phyloP scores from a whole-genome alignment of 2,113 vertebrate species.

The Ochotona curzoniae region DNA sequence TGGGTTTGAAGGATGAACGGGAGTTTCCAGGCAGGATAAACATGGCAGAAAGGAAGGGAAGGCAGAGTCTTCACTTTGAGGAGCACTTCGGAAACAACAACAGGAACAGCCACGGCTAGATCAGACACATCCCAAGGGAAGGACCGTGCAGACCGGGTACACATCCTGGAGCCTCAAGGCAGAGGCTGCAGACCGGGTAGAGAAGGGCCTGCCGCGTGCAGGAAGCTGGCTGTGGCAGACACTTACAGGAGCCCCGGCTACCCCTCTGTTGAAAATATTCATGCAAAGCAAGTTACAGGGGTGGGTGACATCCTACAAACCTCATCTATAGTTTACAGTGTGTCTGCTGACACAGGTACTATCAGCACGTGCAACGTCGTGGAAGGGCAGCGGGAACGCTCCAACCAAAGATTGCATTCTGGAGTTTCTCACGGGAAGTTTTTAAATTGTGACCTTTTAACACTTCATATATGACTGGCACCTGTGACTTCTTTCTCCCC shows the following conservation, averaged over 20 bases:
- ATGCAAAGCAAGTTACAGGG: not conserved
- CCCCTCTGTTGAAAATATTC: not conserved
- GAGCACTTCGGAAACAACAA: not conserved
- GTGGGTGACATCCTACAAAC: too few species aligned
- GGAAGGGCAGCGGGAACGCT: not conserved
- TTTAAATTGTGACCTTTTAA: not conserved
- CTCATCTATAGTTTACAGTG: not conserved
- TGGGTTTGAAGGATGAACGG: not conserved
- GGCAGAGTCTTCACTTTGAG: not conserved
- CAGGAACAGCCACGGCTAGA: not conserved
- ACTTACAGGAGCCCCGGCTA: too few species aligned
- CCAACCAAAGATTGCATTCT: not conserved
- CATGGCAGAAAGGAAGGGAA: not conserved
- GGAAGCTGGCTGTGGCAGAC: not conserved
- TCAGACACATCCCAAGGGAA: too few species aligned
- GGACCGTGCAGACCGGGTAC: not conserved
- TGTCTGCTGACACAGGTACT: too few species aligned
- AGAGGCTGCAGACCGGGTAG: not conserved
- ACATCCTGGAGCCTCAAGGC: too few species aligned
- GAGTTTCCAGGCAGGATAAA: not conserved
- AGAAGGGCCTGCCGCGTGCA: fast-evolving
- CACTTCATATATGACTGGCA: not conserved
- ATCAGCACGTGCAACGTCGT: not conserved
- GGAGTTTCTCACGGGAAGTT: not conserved
- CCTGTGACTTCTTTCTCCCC: not conserved